A percentile compares a stretch with the other conserved stretches of the same genome.
phyloP scores from a whole-genome alignment of 1,140 invertebrate genomes.

The Ostrea denselamellosa region DNA sequence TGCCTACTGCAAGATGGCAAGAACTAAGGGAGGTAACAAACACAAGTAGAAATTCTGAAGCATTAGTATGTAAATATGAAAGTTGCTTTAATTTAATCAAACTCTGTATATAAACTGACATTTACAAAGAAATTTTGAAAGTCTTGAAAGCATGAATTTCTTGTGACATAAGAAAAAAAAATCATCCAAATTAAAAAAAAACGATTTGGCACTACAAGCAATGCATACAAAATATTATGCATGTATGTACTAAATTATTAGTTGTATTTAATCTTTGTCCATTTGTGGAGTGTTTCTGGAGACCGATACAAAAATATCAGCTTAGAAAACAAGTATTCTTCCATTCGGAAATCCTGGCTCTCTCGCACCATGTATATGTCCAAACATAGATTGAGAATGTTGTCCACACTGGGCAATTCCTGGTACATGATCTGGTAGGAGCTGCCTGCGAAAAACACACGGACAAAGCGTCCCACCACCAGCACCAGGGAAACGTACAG shows the following conservation, averaged over 20 bases:
- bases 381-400: conserved; percentile 92
- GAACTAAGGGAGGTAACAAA: too few relatives aligned
- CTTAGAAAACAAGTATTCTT: conserved; percentile 99
- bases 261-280: conserved; percentile 81
- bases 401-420: conserved; percentile 96
- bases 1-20: too few relatives aligned
- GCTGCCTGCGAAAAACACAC: conserved; percentile 88
- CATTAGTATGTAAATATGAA: too few relatives aligned
- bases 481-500: conserved; percentile 98
- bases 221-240: background rate
- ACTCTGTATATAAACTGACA: too few relatives aligned
- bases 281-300: conserved; percentile 97
- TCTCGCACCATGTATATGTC: conserved; percentile 98
- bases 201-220: background rate
- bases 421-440: conserved; percentile 97
- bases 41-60: too few relatives aligned
- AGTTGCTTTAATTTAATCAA: too few relatives aligned
- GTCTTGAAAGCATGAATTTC: too few relatives aligned
- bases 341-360: conserved; percentile 94
- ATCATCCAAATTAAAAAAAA: background rate
- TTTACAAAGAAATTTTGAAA: too few relatives aligned
- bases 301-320: conserved; percentile 98
- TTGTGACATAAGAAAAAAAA: too few relatives aligned
- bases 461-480: conserved; percentile 90
- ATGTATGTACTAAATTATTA: background rate